These are phyloP conservation scores for Drosophila rufa DNA, from an alignment of 1,140 invertebrate species.

Conservation along the genomic window DNA sequence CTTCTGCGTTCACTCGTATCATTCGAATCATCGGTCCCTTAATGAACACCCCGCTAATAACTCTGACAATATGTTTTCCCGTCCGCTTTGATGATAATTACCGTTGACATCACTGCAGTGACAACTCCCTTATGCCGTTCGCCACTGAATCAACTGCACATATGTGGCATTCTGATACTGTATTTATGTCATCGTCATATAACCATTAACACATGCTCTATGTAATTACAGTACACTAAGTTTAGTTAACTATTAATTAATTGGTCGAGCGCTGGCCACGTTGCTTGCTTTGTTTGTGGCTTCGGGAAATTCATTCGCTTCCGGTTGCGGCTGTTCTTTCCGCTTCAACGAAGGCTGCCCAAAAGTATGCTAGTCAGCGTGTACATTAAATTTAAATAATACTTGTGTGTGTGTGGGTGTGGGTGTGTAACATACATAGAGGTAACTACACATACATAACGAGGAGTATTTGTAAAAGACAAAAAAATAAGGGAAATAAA, in stretches of 20 bases:
- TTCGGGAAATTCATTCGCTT: slow-evolving; percentile 33
- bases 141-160: slow-evolving; percentile 25
- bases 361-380: slow-evolving; percentile 68
- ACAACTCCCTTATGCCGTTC: slow-evolving; percentile 9
- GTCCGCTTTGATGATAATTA: slow-evolving; percentile 55
- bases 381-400: slow-evolving; percentile 76
- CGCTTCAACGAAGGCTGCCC: slow-evolving; percentile 48
- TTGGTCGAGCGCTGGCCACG: slow-evolving; percentile 79
- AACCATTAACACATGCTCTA: slow-evolving; percentile 81
- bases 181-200: slow-evolving; percentile 73
- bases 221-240: slow-evolving; percentile 75
- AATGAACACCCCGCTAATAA: slow-evolving; percentile 56
- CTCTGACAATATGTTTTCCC: slow-evolving; percentile 53
- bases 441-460: slow-evolving; percentile 45
- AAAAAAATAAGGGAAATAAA: slow-evolving; percentile 6
- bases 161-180: slow-evolving; percentile 70
- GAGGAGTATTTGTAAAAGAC: slow-evolving; percentile 65
- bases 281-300: slow-evolving; percentile 36
- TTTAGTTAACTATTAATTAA: slow-evolving; percentile 81
- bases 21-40: slow-evolving; percentile 4
- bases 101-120: slow-evolving; percentile 59
- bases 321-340: slow-evolving; percentile 30
- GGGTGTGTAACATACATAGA: slow-evolving; percentile 18
- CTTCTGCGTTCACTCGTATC: not conserved
- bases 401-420: slow-evolving; percentile 56